Evolutionary conservation across 2,888 invertebrate genomes (phyloP).

Genomic region (Ectropis crepuscularia): DNA sequence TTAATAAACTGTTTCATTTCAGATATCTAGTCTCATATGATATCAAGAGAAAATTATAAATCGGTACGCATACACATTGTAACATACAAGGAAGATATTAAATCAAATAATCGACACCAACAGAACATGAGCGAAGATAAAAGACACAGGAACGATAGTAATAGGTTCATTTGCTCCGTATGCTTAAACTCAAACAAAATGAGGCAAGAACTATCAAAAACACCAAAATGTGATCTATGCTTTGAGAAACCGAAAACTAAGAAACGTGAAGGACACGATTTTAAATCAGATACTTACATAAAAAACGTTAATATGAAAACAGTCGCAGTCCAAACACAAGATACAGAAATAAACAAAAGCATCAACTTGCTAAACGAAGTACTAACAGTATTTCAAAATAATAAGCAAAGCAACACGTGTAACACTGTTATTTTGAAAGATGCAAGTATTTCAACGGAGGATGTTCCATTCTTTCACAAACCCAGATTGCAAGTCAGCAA

Average conservation of each 20-base stretch:
- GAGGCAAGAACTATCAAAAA: conserved; percentile 49
- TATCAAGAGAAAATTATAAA: conserved; percentile 52
- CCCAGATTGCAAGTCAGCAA: conserved; percentile 53
- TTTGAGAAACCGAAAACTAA: conserved; percentile 15
- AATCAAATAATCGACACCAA: conserved; percentile 19
- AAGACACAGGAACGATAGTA: conserved; percentile 20
- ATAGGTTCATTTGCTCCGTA: conserved; percentile 63
- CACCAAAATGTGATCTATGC: conserved; percentile 39
- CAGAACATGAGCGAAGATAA: conserved; percentile 42
- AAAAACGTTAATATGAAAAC: conserved; percentile 38
- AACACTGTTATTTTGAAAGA: conserved; percentile 62
- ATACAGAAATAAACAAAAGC: conserved; percentile 54
- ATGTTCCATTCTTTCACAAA: conserved; percentile 30
- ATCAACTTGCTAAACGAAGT: conserved; percentile 72
- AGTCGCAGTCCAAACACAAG: conserved; percentile 59
- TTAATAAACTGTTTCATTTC: conserved; percentile 3
- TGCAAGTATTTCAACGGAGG: conserved; percentile 59
- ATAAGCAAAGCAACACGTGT: conserved; percentile 52
- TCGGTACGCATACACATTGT: conserved; percentile 64
- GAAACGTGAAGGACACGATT: conserved; percentile 24
- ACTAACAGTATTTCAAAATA: conserved; percentile 68
- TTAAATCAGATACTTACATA: conserved; percentile 33
- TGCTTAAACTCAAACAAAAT: conserved; percentile 57
- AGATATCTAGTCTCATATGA: conserved; percentile 57
- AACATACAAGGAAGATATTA: conserved; percentile 51